A percentile compares a stretch with the other conserved stretches of the same genome.
Conservation (phyloP, 2,888 invertebrate genomes). For the Furcula furcula region DNA sequence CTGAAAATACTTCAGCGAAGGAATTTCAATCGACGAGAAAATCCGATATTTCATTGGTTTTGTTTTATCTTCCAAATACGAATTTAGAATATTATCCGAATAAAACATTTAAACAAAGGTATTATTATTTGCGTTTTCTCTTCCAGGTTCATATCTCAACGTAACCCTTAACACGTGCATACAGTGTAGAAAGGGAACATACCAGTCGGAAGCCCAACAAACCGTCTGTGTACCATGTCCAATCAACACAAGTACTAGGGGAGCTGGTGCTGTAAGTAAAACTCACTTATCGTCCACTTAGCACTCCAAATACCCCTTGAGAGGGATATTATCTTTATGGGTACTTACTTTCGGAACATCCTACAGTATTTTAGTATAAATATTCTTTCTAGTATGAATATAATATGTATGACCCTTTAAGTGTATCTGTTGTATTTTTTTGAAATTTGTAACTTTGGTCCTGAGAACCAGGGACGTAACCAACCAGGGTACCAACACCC, state of each 20-base stretch:
- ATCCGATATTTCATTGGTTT: conserved; percentile 4
- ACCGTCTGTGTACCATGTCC: conserved; percentile 93
- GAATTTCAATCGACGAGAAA: conserved; percentile 13
- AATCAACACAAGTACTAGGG: conserved; percentile 94
- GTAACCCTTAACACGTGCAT: conserved; percentile 92
- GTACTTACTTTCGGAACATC: no score
- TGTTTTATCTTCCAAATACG: conserved; percentile 4
- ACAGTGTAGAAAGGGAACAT: conserved; percentile 93
- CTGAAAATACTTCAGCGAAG: conserved; percentile 29
- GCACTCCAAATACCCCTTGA: conserved; percentile 11
- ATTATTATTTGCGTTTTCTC: conserved; percentile 3
- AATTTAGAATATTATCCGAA: conserved; percentile 1
- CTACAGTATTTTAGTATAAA: no score
- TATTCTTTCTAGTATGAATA: no score
- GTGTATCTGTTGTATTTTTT: no score
- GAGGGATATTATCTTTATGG: no score
- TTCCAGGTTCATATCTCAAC: conserved; percentile 90
- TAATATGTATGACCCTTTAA: no score
- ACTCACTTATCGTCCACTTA: conserved; percentile 13
- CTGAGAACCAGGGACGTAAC: no score
- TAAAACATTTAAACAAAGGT: not conserved
- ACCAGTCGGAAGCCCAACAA: conserved; percentile 94
- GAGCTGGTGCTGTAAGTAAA: conserved; percentile 88
- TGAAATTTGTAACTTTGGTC: no score
- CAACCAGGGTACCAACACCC: no score